Evolutionary conservation across 2,888 invertebrate genomes (phyloP), one percentile per base, ranked within the genome.

Genomic region (Cabera pusaria): DNA sequence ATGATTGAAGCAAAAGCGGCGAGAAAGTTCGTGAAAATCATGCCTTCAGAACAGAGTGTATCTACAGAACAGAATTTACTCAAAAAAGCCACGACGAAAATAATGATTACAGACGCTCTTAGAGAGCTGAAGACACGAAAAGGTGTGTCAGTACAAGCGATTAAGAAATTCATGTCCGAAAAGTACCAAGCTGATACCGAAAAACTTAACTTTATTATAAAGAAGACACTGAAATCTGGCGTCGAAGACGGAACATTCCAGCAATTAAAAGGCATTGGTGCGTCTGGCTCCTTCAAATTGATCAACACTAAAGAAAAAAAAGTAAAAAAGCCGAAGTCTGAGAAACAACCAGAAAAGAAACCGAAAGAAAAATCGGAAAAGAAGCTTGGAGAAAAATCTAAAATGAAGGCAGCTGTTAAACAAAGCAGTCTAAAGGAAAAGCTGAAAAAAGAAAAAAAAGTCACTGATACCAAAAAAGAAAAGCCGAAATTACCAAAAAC

Each of bases 91-190:
- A n/a, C 67, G 0, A 64, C 80, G 0, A 86, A 79, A 44, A 39
- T 55, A 0, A 87, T 87, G 87, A 63, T 87, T 0, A 51, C 61
- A 1, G 56, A 80, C 29, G 82, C 86, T 0, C 45, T 87, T 0
- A 52, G 18, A 0, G 77, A 73, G 1, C 43, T 84, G 0, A 73
- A 76, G 6, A 61, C 39, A 0, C 56, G 84, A 18, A 87, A 86
- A 56, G 87, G 87, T 0, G 74, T 76, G 0, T 87, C 87, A 0
- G 20, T 84, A 0, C 62, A 83, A 19, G 87, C 87, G 0, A 78
- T 87, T 1, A 87, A 86, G 44, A 86, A 84, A 18, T 73, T 70
- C 14, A 56, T 87, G 2, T 58, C 63, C 1, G 75, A 70, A 7
- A 80, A 68, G 33, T 76, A 69, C 35, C 44, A 63, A 0, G 71